A percentile compares a stretch with the other conserved stretches of the same genome.
Evolutionary conservation across 1,140 invertebrate species (phyloP).

Genomic region (Halyomorpha halys): DNA sequence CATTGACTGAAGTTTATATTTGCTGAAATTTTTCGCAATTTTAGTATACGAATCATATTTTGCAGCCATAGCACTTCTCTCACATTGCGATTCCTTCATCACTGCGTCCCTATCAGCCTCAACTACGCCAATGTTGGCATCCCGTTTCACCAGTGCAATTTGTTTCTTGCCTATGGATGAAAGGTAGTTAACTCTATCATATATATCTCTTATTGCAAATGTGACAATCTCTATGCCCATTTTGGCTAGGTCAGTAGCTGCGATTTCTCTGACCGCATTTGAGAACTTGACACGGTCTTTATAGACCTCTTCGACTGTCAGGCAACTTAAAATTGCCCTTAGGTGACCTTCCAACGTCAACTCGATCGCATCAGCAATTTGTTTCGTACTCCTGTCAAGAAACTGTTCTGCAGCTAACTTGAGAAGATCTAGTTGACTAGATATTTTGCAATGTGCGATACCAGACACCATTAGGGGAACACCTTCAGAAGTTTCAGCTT

Average conservation of each 20-base stretch:
- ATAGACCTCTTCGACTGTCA: conserved; percentile 4
- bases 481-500: conserved; percentile 1
- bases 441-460: conserved; percentile 10
- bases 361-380: conserved; percentile 1
- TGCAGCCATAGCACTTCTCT: neutral
- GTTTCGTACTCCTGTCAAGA: neutral
- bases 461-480: neutral
- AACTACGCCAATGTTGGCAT: neutral
- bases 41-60: neutral
- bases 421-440: neutral
- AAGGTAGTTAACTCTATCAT: conserved; percentile 3
- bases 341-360: conserved; percentile 12
- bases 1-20: neutral
- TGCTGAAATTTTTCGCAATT: neutral
- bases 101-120: conserved; percentile 2
- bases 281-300: conserved; percentile 3
- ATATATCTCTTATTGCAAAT: conserved; percentile 4
- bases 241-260: neutral
- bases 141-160: neutral
- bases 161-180: neutral
- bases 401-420: neutral
- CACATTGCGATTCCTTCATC: neutral
- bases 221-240: conserved; percentile 11
- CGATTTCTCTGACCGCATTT: conserved; percentile 2
- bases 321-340: neutral